Evolutionary conservation across 2,888 invertebrate genomes (phyloP).

Genomic region (Hemithea aestivaria): DNA sequence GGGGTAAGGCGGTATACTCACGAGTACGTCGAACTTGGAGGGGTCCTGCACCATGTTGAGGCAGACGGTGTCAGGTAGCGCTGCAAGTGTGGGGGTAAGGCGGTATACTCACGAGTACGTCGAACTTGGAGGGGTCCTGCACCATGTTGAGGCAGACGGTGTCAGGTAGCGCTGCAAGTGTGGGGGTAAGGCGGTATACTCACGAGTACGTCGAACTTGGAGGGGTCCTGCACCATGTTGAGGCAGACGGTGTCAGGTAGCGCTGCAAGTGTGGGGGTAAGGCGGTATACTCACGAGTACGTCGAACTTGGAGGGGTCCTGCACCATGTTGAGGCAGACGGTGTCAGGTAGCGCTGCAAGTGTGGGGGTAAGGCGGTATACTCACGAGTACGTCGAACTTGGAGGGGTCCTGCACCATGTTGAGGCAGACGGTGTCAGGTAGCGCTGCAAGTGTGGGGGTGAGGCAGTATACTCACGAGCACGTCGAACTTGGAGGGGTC

Average conservation of each 20-base stretch:
- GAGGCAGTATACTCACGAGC: conserved; percentile 83
- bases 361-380: too few species aligned
- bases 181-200: too few species aligned
- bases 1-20: too few species aligned
- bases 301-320: conserved; percentile 97
- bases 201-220: conserved; percentile 96
- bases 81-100: too few species aligned
- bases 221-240: conserved; percentile 98
- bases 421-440: conserved; percentile 99
- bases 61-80: conserved; percentile 99
- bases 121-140: conserved; percentile 97
- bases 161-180: too few species aligned
- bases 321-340: conserved; percentile 99
- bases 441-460: too few species aligned
- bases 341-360: too few species aligned
- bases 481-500: conserved; percentile 98
- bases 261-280: too few species aligned
- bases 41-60: conserved; percentile 99
- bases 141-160: conserved; percentile 99
- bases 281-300: conserved; percentile 89
- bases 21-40: conserved; percentile 96
- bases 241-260: conserved; percentile 99
- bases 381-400: conserved; percentile 96
- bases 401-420: conserved; percentile 98
- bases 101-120: conserved; percentile 89